Base-by-base conservation (phyloP, 2,113 vertebrate genomes). In the Labeo catla region DNA sequence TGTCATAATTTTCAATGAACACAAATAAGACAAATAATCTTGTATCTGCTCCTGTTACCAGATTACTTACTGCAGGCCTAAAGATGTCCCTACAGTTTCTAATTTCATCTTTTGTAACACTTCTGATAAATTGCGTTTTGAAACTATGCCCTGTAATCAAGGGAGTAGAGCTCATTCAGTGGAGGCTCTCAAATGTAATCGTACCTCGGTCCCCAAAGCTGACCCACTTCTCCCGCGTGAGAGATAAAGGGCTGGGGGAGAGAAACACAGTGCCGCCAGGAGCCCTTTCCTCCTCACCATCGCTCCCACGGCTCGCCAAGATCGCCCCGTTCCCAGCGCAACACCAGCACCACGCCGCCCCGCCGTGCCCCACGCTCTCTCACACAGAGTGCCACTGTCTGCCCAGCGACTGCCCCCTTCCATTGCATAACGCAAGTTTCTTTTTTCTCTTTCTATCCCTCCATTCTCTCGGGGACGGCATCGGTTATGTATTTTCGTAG, bases 161-260 rank as follows among this genome's bases (percentile, higher is more conserved):
- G 63, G 65, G 74, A 57, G 65, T 66, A 54, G 50, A 77, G 49
- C 15, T 76, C 28, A 47, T 50, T 36, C 47, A 81, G 39, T 19
- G 43, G 66, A 73, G 68, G 57, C 72, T 84, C 52, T 86, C 73
- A 80, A 76, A 70, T 89, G 87, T 90, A 90, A 89, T 68, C 73
- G 65, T 90, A 87, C 73, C 90, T 89, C 84, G 36, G 80, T 50
- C 76, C 82, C 82, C 74, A 66, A 72, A 19, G 76, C 83, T 86
- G 89, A 87, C 84, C 88, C 87, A 87, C 63, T 89, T 92, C 86
- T 87, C 84, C 76, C 57, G 81, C 76, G 89, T 83, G 81, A 85
- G 86, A 74, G 78, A 87, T 72, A 87, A 86, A 91, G 91, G 74
- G 89, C 89, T 86, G 86, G 91, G 87, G 88, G 54, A 80, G 76